Base-by-base conservation (phyloP, 2,113 vertebrate genomes). In the Tamias sibiricus region DNA sequence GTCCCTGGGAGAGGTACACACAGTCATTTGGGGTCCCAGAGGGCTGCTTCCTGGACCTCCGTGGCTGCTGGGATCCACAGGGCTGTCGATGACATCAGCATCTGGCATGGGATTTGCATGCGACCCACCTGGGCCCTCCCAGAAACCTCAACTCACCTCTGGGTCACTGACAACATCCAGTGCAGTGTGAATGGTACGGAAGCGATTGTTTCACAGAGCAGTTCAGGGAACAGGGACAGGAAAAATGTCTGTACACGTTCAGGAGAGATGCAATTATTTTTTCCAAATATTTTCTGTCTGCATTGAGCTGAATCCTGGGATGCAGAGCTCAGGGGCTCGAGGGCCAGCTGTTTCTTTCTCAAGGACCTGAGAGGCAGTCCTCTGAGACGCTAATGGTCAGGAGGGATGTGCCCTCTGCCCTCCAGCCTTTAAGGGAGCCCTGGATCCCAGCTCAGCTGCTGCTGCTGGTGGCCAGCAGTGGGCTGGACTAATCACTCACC, bases 351-450 rank as follows among this genome's bases (percentile, higher is more conserved):
- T n/a, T 6, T 69, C 66, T n/a, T 69, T 69, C 66, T 69, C 35
- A n/a, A n/a, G 66, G 66, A 69, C 2, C 66, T 69, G 32, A 3
- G 32, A 16, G 8, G 14, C 57, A 44, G 20, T 64, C 17, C 64
- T 66, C 5, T 66, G 32, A 47, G 10, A 47, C 7, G 6, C 28
- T 42, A 37, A 28, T 74, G 42, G 52, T 30, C 26, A 16, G 76
- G 72, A 57, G 69, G 19, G 17, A 1, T 1, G 64, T 10, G 49
- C 59, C 35, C 32, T 69, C 59, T 9, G 1, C 28, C 64, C 20
- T 26, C 87, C 30, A 7, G 71, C 22, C 8, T 42, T 10, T 12
- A 0, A 10, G 35, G 12, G n/a, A n/a, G n/a, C n/a, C n/a, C n/a
- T n/a, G n/a, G n/a, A n/a, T 20, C 47, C 82, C 44, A 17, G 68